Percentiles rank a stretch among this genome's conserved stretches.
Conservation (phyloP, 2,888 invertebrate species). For the Hanleya hanleyi region DNA sequence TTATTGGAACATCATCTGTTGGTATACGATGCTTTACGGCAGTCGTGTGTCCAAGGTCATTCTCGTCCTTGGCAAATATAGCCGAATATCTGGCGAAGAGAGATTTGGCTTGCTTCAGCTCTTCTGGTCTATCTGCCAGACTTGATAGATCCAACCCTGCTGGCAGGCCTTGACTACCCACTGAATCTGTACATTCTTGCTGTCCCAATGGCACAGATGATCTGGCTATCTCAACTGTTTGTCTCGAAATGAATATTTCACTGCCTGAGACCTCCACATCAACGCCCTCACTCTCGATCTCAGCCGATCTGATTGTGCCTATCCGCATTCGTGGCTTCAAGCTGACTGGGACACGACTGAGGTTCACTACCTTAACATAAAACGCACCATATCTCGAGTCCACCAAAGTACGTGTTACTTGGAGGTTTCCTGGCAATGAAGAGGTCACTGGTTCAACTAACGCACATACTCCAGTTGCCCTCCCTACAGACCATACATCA, state of each 20-base stretch:
- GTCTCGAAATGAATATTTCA: background rate
- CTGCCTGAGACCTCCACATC: background rate
- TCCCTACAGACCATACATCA: background rate
- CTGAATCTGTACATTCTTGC: background rate
- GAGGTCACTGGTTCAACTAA: background rate
- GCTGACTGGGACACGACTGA: background rate
- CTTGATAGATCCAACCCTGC: background rate
- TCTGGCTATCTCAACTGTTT: background rate
- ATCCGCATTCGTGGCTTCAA: background rate
- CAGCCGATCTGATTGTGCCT: background rate
- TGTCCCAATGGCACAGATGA: too few species aligned
- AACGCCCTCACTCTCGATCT: background rate
- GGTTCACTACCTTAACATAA: background rate
- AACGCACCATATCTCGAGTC: background rate
- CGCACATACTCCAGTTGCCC: background rate
- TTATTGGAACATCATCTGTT: background rate
- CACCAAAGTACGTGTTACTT: background rate
- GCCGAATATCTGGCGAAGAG: background rate
- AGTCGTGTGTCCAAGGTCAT: background rate
- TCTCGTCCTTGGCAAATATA: background rate
- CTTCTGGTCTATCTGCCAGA: background rate
- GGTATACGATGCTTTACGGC: background rate
- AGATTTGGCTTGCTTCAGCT: background rate
- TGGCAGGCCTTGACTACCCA: background rate
- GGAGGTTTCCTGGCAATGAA: background rate